These are phyloP conservation scores for Leuciscus idus DNA, from an alignment of 2,113 vertebrate species.

Conservation along the genomic window DNA sequence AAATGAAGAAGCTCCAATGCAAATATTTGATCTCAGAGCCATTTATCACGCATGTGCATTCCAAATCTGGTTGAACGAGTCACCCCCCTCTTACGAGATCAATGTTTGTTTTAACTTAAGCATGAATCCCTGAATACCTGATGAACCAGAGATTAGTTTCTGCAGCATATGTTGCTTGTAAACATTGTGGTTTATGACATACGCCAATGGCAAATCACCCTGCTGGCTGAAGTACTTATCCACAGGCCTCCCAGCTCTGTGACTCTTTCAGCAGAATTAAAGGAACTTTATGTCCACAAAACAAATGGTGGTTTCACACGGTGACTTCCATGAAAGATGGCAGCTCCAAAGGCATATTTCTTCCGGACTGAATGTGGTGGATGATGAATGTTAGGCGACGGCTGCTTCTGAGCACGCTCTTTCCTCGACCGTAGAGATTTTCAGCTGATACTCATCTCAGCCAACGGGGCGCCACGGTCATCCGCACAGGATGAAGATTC, in stretches of 20 bases:
- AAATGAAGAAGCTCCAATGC: conserved; percentile 30
- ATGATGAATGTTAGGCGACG: conserved; percentile 74
- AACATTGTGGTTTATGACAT: conserved; percentile 34
- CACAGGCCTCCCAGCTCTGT: conserved; percentile 47
- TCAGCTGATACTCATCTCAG: conserved; percentile 71
- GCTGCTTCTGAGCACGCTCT: conserved; percentile 60
- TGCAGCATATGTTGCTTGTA: conserved; percentile 26
- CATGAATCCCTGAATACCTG: conserved; percentile 6
- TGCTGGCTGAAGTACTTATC: conserved; percentile 58
- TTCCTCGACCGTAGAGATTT: conserved; percentile 58
- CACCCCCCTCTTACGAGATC: neutral
- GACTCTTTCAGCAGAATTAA: conserved; percentile 64
- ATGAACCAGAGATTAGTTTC: conserved; percentile 12
- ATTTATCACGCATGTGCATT: conserved; percentile 11
- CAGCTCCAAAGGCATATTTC: conserved; percentile 72
- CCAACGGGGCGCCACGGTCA: conserved; percentile 55
- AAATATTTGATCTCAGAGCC: conserved; percentile 33
- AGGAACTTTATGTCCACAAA: conserved; percentile 68
- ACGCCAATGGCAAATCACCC: conserved; percentile 34
- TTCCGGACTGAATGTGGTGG: conserved; percentile 69
- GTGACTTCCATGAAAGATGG: conserved; percentile 75
- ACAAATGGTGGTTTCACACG: conserved; percentile 69
- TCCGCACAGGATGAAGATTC: conserved; percentile 67
- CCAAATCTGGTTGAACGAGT: neutral
- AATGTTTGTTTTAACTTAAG: conserved; percentile 25